Percentiles rank a stretch among this genome's conserved stretches.
Evolutionary conservation across 1,140 invertebrate genomes (phyloP).

Genomic region (Aethina tumida): DNA sequence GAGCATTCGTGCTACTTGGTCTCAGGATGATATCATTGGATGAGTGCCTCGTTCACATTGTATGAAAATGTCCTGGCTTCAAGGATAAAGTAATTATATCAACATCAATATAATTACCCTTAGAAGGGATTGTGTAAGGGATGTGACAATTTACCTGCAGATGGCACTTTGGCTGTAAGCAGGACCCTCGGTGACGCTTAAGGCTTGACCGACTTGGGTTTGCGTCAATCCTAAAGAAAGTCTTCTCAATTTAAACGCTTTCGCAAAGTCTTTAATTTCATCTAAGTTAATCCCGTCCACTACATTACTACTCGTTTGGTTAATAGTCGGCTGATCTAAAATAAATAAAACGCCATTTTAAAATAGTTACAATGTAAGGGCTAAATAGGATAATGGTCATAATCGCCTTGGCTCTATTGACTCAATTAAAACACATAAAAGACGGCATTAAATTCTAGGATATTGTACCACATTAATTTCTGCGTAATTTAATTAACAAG

Average conservation of each 20-base stretch:
- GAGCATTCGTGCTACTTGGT: too few relatives aligned
- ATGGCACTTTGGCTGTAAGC: constrained; percentile 98
- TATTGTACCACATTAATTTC: constrained; percentile 18
- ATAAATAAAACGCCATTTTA: constrained; percentile 24
- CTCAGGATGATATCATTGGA: too few relatives aligned
- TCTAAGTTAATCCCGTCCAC: constrained; percentile 95
- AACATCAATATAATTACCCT: too few relatives aligned
- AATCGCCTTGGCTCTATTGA: constrained; percentile 15
- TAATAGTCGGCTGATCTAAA: constrained; percentile 81
- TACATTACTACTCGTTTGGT: constrained; percentile 85
- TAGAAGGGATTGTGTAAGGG: too few relatives aligned
- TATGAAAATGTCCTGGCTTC: too few relatives aligned
- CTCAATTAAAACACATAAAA: constrained; percentile 23
- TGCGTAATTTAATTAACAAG: constrained; percentile 29
- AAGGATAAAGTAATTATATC: too few relatives aligned
- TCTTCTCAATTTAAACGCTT: constrained; percentile 89
- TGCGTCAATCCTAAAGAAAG: constrained; percentile 90
- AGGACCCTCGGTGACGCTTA: constrained; percentile 92
- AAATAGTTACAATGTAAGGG: too few relatives aligned
- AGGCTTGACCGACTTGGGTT: constrained; percentile 89
- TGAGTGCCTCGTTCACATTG: too few relatives aligned
- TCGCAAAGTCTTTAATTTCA: constrained; percentile 97
- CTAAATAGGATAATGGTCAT: constrained; percentile 18
- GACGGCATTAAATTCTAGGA: constrained; percentile 22
- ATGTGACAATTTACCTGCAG: constrained; percentile 90